phyloP scores from a whole-genome alignment of 2,888 invertebrate genomes.

The Drosophila ezoana region DNA sequence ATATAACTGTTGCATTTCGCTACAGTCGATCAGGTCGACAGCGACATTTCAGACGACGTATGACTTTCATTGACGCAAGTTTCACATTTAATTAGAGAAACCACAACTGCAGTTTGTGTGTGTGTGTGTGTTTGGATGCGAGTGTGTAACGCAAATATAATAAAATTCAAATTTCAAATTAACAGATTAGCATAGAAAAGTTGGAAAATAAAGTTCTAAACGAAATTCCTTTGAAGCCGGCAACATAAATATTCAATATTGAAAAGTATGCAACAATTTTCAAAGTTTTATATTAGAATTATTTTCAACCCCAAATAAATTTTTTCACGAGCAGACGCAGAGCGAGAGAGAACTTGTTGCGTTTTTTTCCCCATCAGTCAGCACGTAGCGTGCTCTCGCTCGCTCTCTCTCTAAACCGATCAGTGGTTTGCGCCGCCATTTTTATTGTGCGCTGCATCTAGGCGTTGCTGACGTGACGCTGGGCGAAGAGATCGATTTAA shows the following conservation, averaged over 20 bases:
- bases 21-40: slow-evolving; percentile 32
- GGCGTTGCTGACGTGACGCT: slow-evolving; percentile 78
- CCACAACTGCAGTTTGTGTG: slow-evolving; percentile 11
- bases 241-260: slow-evolving; percentile 60
- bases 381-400: slow-evolving; percentile 59
- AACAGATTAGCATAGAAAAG: neutral
- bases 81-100: slow-evolving; percentile 63
- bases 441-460: slow-evolving; percentile 73
- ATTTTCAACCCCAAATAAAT: slow-evolving; percentile 68
- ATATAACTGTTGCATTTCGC: slow-evolving; percentile 36
- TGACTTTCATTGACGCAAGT: slow-evolving; percentile 54
- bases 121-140: slow-evolving; percentile 17
- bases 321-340: slow-evolving; percentile 50
- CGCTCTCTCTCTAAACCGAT: slow-evolving; percentile 36
- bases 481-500: slow-evolving; percentile 52
- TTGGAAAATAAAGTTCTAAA: neutral
- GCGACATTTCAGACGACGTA: slow-evolving; percentile 27
- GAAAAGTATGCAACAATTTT: slow-evolving; percentile 77
- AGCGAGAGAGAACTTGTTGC: slow-evolving; percentile 59
- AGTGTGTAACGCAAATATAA: slow-evolving; percentile 31
- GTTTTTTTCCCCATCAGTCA: slow-evolving; percentile 18
- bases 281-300: slow-evolving; percentile 61
- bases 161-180: slow-evolving; percentile 9
- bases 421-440: slow-evolving; percentile 61
- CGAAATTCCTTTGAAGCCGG: slow-evolving; percentile 52